A percentile compares a stretch with the other conserved stretches of the same genome.
These are phyloP conservation scores for Lagorchestes hirsutus DNA, from an alignment of 2,797 vertebrate genomes.

Conservation along the genomic window DNA sequence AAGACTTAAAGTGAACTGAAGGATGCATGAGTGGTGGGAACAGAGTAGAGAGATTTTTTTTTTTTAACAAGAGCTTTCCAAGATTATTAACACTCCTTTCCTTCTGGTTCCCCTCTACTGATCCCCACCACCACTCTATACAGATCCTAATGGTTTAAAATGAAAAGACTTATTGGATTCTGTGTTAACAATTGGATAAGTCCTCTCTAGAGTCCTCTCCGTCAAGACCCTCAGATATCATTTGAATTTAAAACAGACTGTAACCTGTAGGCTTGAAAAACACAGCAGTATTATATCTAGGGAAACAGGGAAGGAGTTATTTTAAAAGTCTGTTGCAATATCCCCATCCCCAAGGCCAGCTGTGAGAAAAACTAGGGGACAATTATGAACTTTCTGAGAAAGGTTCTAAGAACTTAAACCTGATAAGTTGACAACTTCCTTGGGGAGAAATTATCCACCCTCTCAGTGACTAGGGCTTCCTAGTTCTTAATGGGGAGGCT, in stretches of 20 bases:
- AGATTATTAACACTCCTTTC: slow-evolving; percentile 61
- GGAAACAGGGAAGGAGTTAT: slow-evolving; percentile 56
- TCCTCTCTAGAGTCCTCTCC: slow-evolving; percentile 79
- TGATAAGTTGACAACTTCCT: slow-evolving; percentile 3
- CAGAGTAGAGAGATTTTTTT: background rate
- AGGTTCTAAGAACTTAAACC: slow-evolving; percentile 12
- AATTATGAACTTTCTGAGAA: background rate
- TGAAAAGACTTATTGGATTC: slow-evolving; percentile 81
- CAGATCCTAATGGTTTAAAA: slow-evolving; percentile 65
- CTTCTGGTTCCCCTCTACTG: slow-evolving; percentile 34
- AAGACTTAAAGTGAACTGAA: slow-evolving; percentile 25
- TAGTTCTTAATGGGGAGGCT: background rate
- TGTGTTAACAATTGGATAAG: slow-evolving; percentile 80
- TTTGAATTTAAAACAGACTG: slow-evolving; percentile 78
- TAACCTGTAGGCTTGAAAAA: slow-evolving; percentile 54
- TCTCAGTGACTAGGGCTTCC: background rate
- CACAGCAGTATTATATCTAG: slow-evolving; percentile 5
- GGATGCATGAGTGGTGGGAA: background rate
- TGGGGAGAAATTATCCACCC: background rate
- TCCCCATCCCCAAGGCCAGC: slow-evolving; percentile 47
- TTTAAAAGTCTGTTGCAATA: slow-evolving; percentile 60
- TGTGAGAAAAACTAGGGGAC: background rate
- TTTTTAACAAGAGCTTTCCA: slow-evolving; percentile 26
- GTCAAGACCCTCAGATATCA: slow-evolving; percentile 77
- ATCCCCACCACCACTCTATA: slow-evolving; percentile 9